Evolutionary conservation across 1,140 invertebrate genomes (phyloP), one percentile per base, ranked within the genome.

Genomic region (Diachasmimorpha longicaudata): DNA sequence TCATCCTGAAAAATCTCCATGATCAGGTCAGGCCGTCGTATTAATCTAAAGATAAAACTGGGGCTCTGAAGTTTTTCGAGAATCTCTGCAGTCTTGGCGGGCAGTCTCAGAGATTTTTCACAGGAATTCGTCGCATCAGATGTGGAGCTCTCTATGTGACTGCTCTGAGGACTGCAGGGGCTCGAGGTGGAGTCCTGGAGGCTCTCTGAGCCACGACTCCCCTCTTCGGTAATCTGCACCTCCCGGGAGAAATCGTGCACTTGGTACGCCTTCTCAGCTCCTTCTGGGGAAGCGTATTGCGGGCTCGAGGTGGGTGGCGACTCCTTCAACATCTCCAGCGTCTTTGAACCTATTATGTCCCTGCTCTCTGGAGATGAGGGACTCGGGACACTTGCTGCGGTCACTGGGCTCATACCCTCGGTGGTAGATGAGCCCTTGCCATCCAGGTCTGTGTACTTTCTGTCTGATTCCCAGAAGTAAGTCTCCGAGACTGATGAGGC

Each of bases 401-500:
- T 83, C 0, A 81, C 82, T 0, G 88, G 88, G 75, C 88, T 89
- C 79, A 89, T 74, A 70, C 79, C 86, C 16, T 88, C 86, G 0
- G 84, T 78, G 0, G 78, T 75, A 10, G 73, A 77, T 8, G 84
- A 84, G 21, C 81, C 81, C 9, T 80, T 83, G 0, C 71, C 76
- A 31, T 88, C 86, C 0, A 85, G 63, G 19, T 85, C 85, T 0
- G 82, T 69, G 25, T 85, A 88, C 39, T 88, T 88, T 23, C 80
- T 85, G 8, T 88, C 86, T 0, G 85, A 85, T 0, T 88, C 86
- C 87, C 85, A 88, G 23, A 88, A 88, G 42, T 87, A 88, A 0
- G 83, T 80, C 25, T 89, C 86, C 0, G 88, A 87, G 0, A 82
- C 77, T 6, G 81, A 82, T 0, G 87, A 88, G 4, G 81, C 78